Percentiles rank a stretch among this genome's conserved stretches.
Conservation (phyloP, 2,797 vertebrate species). For the Hypotaenidia okinawae region DNA sequence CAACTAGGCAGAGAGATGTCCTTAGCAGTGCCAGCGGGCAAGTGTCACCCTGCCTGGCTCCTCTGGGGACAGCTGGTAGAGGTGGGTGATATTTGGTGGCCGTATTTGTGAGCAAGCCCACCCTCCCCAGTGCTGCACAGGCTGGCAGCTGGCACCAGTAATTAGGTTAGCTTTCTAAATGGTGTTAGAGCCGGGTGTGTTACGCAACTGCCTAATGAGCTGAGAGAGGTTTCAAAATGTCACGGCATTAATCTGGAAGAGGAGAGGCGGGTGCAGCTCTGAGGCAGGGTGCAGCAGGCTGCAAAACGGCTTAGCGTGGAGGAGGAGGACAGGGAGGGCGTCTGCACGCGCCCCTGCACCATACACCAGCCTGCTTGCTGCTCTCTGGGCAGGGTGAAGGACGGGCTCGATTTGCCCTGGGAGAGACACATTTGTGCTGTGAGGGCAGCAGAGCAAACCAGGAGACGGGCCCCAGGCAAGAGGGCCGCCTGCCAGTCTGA, state of each 20-base stretch:
- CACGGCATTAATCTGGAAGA: constrained; percentile 49
- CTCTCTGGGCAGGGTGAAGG: neutral
- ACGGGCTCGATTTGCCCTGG: neutral
- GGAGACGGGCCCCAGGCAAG: constrained; percentile 17
- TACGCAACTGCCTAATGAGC: constrained; percentile 61
- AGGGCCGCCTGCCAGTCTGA: constrained; percentile 60
- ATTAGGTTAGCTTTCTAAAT: constrained; percentile 54
- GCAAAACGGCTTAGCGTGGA: neutral
- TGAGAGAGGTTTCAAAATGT: constrained; percentile 68
- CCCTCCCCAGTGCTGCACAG: rapidly evolving
- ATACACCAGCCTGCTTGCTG: neutral
- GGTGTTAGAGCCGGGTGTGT: constrained; percentile 14
- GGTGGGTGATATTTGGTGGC: neutral
- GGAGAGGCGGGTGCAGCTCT: neutral
- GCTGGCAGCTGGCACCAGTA: constrained; percentile 39
- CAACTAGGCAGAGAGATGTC: neutral
- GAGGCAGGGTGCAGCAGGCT: neutral
- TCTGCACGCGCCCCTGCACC: neutral
- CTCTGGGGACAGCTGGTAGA: neutral
- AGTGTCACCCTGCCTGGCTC: neutral
- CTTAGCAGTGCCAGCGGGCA: neutral
- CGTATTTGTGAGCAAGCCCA: neutral
- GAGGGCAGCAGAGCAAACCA: constrained; percentile 46
- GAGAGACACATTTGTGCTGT: neutral
- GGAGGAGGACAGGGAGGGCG: neutral